These are phyloP conservation scores for Malurus splendens DNA, from an alignment of 2,797 vertebrate species.

Conservation along the genomic window DNA sequence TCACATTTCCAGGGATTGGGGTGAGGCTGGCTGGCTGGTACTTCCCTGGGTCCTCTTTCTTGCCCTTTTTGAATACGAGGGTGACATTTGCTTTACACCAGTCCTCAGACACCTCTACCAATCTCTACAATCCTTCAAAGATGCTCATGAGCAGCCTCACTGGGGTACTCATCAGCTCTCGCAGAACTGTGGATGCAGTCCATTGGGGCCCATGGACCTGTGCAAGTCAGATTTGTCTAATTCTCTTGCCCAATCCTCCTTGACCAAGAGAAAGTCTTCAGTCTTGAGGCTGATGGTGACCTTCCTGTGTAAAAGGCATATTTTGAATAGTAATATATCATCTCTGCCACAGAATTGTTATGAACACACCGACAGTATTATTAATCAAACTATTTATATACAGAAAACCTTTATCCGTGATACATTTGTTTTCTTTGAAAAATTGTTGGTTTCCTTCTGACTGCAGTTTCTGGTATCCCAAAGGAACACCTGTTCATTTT, in stretches of 20 bases:
- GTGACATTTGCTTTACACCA: not conserved
- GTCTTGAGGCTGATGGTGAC: not conserved
- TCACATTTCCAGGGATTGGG: not conserved
- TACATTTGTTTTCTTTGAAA: not conserved
- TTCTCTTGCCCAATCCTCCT: rapidly evolving
- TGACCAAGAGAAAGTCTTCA: not conserved
- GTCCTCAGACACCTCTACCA: not conserved
- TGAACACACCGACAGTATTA: not conserved
- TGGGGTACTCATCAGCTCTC: not conserved
- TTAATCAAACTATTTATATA: not conserved
- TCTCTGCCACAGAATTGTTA: not conserved
- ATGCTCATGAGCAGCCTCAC: rapidly evolving
- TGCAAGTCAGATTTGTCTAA: not conserved
- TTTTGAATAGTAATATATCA: not conserved
- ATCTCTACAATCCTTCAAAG: not conserved
- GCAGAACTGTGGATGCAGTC: not conserved
- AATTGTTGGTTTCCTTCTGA: not conserved
- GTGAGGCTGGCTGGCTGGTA: not conserved
- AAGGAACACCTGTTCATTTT: not conserved
- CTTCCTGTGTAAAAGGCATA: not conserved
- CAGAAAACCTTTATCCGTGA: not conserved
- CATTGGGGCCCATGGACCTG: rapidly evolving
- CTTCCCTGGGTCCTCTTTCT: not conserved
- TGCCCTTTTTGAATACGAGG: not conserved
- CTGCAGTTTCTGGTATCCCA: not conserved